Conservation (phyloP, 2,888 invertebrate species). For the Caenorhabditis imperialis region DNA sequence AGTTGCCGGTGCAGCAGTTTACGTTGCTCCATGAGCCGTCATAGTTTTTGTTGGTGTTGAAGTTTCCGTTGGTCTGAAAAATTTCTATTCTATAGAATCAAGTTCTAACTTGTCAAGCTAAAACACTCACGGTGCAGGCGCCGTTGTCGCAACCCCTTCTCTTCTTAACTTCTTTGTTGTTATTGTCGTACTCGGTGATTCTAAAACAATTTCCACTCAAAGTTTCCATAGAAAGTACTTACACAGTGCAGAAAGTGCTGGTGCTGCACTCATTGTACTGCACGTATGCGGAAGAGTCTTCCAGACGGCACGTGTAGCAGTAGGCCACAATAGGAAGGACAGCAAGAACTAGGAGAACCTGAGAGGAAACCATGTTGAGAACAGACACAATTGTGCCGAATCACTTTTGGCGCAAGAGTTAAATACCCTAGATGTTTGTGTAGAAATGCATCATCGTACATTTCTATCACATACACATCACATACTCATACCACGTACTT, state of each 20-base stretch:
- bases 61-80: slow-evolving; percentile 25
- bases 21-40: slow-evolving; percentile 4
- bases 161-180: slow-evolving; percentile 17
- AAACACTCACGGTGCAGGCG: slow-evolving; percentile 22
- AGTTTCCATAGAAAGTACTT: neutral
- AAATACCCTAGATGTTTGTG: slow-evolving; percentile 30
- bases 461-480: slow-evolving; percentile 31
- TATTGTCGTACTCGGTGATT: slow-evolving; percentile 13
- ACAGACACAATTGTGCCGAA: slow-evolving; percentile 1
- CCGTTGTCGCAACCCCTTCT: slow-evolving; percentile 25
- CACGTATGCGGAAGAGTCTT: slow-evolving; percentile 2
- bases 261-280: slow-evolving; percentile 22
- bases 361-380: slow-evolving; percentile 19
- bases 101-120: too few relatives aligned
- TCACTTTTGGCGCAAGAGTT: neutral
- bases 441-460: slow-evolving; percentile 38
- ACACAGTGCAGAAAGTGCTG: slow-evolving; percentile 28
- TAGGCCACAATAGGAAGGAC: slow-evolving; percentile 13
- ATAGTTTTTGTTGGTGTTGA: slow-evolving; percentile 25
- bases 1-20: slow-evolving; percentile 52
- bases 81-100: too few relatives aligned
- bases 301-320: slow-evolving; percentile 18
- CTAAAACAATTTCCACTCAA: too few relatives aligned
- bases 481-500: slow-evolving; percentile 27
- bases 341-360: slow-evolving; percentile 9